Conservation (phyloP, 2,113 vertebrate genomes). For the Scomber scombrus region DNA sequence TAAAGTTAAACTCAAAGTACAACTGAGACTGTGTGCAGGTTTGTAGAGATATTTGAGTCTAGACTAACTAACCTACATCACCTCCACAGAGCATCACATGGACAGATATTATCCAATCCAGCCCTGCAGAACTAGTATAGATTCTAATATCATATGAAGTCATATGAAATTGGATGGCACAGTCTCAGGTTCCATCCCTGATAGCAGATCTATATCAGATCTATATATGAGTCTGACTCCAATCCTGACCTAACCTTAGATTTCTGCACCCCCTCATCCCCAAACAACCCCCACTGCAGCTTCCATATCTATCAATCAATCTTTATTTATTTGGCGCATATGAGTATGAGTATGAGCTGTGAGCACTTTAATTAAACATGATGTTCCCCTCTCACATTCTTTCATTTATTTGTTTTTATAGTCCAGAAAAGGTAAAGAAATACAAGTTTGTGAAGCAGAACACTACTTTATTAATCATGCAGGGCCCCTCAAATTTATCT, state of each 20-base stretch:
- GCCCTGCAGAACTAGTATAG: too few species aligned
- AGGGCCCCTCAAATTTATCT: conserved; percentile 12
- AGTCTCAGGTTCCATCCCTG: neutral
- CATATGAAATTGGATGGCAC: neutral
- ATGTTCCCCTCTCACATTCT: neutral
- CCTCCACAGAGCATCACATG: too few species aligned
- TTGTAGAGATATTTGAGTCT: neutral
- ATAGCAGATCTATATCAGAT: neutral
- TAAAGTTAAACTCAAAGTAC: too few species aligned
- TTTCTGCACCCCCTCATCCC: neutral
- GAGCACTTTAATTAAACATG: neutral
- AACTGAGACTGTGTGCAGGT: too few species aligned
- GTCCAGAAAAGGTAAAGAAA: neutral
- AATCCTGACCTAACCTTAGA: neutral
- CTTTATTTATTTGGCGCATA: too few species aligned
- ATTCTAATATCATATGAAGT: too few species aligned
- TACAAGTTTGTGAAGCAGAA: neutral
- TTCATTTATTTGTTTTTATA: neutral
- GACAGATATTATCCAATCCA: too few species aligned
- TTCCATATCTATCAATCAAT: too few species aligned
- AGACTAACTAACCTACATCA: too few species aligned
- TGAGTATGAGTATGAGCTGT: neutral
- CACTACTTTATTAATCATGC: conserved; percentile 3
- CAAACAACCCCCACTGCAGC: too few species aligned
- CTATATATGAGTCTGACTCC: neutral